phyloP scores from a whole-genome alignment of 2,888 invertebrate species.

The Baccha elongata region DNA sequence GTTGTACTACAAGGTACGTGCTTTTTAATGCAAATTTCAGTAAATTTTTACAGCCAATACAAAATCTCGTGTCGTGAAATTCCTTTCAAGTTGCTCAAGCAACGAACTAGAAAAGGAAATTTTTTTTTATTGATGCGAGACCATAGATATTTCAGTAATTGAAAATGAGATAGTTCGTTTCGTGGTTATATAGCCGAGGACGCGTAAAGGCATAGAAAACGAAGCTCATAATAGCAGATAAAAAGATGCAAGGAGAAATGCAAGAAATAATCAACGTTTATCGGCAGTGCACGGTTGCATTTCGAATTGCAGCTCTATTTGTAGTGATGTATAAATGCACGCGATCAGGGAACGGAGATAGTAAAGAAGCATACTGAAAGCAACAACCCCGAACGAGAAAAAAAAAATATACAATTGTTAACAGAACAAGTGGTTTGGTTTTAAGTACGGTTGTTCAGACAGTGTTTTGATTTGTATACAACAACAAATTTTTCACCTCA shows the following conservation, averaged over 20 bases:
- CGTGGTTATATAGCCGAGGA: not conserved
- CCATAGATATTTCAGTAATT: constrained; percentile 44
- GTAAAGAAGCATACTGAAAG: constrained; percentile 23
- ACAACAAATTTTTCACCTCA: not conserved
- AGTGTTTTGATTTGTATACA: constrained; percentile 6
- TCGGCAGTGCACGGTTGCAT: constrained; percentile 35
- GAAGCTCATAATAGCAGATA: not conserved
- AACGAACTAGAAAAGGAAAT: constrained; percentile 37
- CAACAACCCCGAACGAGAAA: constrained; percentile 45
- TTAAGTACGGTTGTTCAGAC: constrained; percentile 12
- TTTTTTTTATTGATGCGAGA: constrained; percentile 67
- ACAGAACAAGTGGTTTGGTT: constrained; percentile 58
- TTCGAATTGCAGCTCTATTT: constrained; percentile 47
- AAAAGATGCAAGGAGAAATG: constrained; percentile 13
- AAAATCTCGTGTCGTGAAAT: constrained; percentile 54
- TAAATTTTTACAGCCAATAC: constrained; percentile 47
- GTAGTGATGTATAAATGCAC: constrained; percentile 55
- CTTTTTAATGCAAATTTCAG: constrained; percentile 60
- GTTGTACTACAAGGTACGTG: constrained; percentile 27
- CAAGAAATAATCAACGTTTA: constrained; percentile 48
- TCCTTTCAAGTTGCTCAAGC: constrained; percentile 44
- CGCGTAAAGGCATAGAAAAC: constrained; percentile 10
- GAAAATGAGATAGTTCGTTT: constrained; percentile 21
- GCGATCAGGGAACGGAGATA: constrained; percentile 59
- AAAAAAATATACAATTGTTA: constrained; percentile 31